Evolutionary conservation across 1,140 invertebrate species (phyloP), one percentile per base, ranked within the genome.

Genomic region (Drosophila santomea): DNA sequence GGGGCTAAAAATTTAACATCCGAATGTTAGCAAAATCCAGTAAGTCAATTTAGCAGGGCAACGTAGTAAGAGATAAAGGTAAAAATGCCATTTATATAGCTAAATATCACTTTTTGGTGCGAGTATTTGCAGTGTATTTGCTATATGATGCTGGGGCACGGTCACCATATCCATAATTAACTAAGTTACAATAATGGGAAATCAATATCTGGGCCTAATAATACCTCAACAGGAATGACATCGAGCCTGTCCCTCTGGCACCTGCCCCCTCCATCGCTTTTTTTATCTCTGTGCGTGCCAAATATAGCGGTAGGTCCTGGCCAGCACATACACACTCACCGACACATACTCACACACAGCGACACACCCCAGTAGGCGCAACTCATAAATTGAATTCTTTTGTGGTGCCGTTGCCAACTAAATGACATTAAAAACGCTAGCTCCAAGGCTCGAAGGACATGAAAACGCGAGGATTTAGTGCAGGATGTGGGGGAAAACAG

Each of bases 231-330:
- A 36, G 67, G 44, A 72, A 38, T 15, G 74, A 56, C 52, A 52
- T 51, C 35, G 39, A 44, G 44, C 25, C 32, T 15, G 50, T 8
- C 7, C 39, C 1, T n/a, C 41, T 14, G 8, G 10, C 25, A 12
- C 23, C 45, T 41, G 3, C 23, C 8, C 35, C 17, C 20, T 6
- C 12, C 20, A 25, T 15, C 35, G 32, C 50, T 36, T 63, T 67
- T 36, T 25, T 15, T 52, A 54, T 68, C 61, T 62, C 41, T 47
- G 59, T 83, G 79, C 79, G 84, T 89, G 84, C 80, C 80, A 88
- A 88, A 89, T 88, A 89, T 88, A 88, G 84, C 80, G 48, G 17
- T 57, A 79, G 79, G 84, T 69, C 83, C 84, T 88, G 83, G 58
- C 59, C 32, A 68, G 15, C 25, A 50, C 25, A 15, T 20, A 45